A percentile compares a stretch with the other conserved stretches of the same genome.
Evolutionary conservation across 2,888 invertebrate genomes (phyloP).

Genomic region (Machimus rusticus): DNA sequence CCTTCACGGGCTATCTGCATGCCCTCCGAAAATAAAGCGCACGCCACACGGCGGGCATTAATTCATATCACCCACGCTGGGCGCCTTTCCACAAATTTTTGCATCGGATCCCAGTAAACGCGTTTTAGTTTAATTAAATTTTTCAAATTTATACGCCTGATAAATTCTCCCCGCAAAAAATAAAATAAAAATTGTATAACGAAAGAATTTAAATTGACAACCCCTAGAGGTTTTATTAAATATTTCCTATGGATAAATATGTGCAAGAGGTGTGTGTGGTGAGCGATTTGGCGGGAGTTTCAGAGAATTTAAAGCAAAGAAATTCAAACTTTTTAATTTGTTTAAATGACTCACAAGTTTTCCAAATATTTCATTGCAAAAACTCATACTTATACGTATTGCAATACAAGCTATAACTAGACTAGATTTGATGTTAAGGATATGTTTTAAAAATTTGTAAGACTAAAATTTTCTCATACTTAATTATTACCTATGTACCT

Average conservation of each 20-base stretch:
- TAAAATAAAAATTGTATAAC: background rate
- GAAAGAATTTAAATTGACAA: background rate
- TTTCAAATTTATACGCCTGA: background rate
- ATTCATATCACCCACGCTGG: background rate
- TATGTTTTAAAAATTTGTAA: too few species aligned
- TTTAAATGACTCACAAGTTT: background rate
- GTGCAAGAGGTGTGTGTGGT: background rate
- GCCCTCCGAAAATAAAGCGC: background rate
- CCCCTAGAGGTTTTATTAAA: background rate
- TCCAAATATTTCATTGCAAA: too few species aligned
- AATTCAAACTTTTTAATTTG: background rate
- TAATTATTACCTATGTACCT: too few species aligned
- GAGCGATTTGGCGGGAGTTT: too few species aligned
- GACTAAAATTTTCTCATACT: too few species aligned
- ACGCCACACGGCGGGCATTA: background rate
- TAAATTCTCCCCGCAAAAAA: background rate
- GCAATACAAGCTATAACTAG: too few species aligned
- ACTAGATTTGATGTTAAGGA: too few species aligned
- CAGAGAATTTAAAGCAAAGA: background rate
- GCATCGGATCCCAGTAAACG: background rate
- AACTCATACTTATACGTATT: too few species aligned
- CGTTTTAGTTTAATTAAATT: slow-evolving; percentile 15
- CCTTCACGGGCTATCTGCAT: background rate
- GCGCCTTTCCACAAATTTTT: background rate
- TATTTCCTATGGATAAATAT: background rate